Percentiles rank a stretch among this genome's conserved stretches.
Evolutionary conservation across 2,113 vertebrate genomes (phyloP).

Genomic region (Nycticorax nycticorax): DNA sequence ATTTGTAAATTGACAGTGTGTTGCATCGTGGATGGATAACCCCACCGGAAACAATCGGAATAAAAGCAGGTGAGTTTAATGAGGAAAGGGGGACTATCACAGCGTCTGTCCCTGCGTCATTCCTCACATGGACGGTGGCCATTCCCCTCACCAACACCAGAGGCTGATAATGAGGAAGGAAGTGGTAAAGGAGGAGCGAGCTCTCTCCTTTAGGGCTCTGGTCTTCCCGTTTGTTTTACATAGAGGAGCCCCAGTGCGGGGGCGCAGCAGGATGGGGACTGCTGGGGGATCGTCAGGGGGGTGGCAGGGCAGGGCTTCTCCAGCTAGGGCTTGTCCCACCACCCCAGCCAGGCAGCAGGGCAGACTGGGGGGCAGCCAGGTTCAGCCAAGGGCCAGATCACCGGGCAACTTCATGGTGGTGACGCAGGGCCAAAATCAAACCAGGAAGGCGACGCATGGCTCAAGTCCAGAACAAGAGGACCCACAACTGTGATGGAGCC

Average conservation of each 20-base stretch:
- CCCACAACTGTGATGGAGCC: background rate
- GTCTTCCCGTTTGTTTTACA: background rate
- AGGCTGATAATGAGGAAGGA: background rate
- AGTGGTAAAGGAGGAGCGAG: background rate
- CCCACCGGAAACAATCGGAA: rapidly evolving
- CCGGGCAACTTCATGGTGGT: background rate
- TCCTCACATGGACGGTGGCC: background rate
- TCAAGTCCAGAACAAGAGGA: background rate
- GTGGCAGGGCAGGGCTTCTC: background rate
- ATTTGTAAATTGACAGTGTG: background rate
- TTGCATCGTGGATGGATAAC: background rate
- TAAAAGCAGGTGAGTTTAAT: background rate
- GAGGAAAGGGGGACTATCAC: background rate
- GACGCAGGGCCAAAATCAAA: background rate
- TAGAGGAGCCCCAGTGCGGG: background rate
- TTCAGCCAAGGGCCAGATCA: background rate
- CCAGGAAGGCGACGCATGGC: rapidly evolving
- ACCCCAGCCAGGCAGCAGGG: background rate
- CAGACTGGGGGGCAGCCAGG: background rate
- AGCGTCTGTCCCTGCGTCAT: background rate
- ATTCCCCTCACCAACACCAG: background rate
- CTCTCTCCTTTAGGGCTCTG: background rate
- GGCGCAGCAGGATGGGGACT: background rate
- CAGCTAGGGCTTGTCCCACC: background rate
- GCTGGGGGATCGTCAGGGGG: too few species aligned